Percentiles rank a stretch among this genome's conserved stretches.
phyloP scores from a whole-genome alignment of 1,140 invertebrate genomes.

The Capitella teleta region DNA sequence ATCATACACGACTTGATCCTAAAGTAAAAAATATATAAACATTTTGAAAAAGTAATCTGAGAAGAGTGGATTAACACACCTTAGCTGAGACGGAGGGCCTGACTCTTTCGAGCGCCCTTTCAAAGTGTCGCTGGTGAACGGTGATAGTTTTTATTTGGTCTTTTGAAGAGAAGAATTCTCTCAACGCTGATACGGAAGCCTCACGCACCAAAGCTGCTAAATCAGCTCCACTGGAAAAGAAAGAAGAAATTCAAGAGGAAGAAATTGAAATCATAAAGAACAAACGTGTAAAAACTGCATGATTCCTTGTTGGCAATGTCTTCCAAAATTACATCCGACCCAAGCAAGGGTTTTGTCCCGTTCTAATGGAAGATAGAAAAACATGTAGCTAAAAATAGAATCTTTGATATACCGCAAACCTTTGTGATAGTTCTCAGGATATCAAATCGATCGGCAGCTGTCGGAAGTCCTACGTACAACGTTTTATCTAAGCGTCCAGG shows the following conservation, averaged over 20 bases:
- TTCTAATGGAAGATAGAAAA: not conserved
- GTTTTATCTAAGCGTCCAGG: constrained; percentile 90
- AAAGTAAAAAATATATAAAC: constrained; percentile 2
- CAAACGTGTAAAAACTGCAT: constrained; percentile 52
- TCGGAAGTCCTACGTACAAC: constrained; percentile 85
- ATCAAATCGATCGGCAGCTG: constrained; percentile 63
- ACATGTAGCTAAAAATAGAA: not conserved
- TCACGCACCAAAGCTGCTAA: constrained; percentile 73
- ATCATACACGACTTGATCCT: not conserved
- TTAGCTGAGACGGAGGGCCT: constrained; percentile 67
- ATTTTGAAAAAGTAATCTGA: not conserved
- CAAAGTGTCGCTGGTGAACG: constrained; percentile 49
- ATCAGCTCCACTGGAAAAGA: constrained; percentile 65
- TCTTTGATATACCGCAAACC: constrained; percentile 39
- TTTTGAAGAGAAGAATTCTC: constrained; percentile 43
- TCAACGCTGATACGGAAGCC: constrained; percentile 64
- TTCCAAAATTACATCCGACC: constrained; percentile 61
- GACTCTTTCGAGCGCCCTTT: constrained; percentile 58
- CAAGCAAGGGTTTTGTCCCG: constrained; percentile 49
- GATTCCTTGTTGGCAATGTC: constrained; percentile 50
- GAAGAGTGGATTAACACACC: constrained; percentile 37
- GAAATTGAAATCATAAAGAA: not conserved
- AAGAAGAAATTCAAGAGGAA: not conserved
- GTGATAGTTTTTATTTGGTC: constrained; percentile 17
- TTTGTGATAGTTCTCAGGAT: constrained; percentile 86